Conservation (phyloP, 2,888 invertebrate species). For the Rhagonycha lutea region DNA sequence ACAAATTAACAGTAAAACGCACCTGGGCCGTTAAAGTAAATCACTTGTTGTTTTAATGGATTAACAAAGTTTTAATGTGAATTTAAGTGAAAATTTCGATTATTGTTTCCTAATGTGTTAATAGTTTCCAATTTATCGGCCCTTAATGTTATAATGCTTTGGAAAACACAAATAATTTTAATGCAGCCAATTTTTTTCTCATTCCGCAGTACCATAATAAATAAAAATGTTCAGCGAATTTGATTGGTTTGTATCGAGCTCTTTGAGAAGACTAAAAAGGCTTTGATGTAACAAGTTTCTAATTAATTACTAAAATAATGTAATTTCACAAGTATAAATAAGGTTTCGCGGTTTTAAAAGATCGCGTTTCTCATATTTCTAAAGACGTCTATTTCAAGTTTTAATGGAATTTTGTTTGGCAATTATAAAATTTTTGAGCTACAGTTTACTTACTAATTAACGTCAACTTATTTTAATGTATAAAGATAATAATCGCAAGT, state of each 20-base stretch:
- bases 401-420: not conserved
- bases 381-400: not conserved
- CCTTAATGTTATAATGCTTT: not conserved
- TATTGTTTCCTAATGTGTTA: not conserved
- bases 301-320: conserved; percentile 4
- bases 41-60: not conserved
- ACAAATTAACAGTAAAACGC: not conserved
- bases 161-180: not conserved
- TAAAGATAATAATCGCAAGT: not conserved
- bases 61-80: not conserved
- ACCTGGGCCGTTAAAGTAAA: not conserved
- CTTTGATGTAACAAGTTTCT: conserved; percentile 2
- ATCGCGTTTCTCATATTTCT: not conserved
- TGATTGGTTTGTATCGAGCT: conserved; percentile 1
- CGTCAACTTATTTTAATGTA: not conserved
- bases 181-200: not conserved
- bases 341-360: not conserved
- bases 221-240: not conserved
- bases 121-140: not conserved
- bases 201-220: not conserved
- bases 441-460: not conserved
- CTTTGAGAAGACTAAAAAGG: not conserved
- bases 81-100: not conserved
- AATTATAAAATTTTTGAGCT: not conserved
- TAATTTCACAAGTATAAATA: conserved; percentile 2